A percentile compares a stretch with the other conserved stretches of the same genome.
Evolutionary conservation across 1,140 invertebrate genomes (phyloP).

Genomic region (Drosophila ercepeae): DNA sequence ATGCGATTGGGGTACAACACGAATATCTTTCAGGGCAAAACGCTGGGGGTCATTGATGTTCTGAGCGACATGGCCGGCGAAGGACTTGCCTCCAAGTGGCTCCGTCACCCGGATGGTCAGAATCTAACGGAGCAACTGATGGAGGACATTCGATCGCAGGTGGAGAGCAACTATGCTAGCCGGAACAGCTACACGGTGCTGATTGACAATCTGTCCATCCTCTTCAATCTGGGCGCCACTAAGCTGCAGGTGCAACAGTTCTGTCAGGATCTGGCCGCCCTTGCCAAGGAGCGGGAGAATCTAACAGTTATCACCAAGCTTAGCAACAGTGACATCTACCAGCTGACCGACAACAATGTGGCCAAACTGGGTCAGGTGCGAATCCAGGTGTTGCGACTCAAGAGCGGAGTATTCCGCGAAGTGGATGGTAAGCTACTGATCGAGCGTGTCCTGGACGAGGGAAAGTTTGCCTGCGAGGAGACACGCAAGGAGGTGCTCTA

Average conservation of each 20-base stretch:
- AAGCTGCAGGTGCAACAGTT: slow-evolving; percentile 76
- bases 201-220: slow-evolving; percentile 89
- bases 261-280: slow-evolving; percentile 71
- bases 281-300: slow-evolving; percentile 81
- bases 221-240: slow-evolving; percentile 86
- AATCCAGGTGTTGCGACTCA: slow-evolving; percentile 87
- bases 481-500: slow-evolving; percentile 85
- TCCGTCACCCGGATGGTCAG: slow-evolving; percentile 52
- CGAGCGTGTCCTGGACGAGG: slow-evolving; percentile 82
- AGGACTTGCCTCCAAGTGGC: slow-evolving; percentile 64
- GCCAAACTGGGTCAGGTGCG: slow-evolving; percentile 87
- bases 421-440: slow-evolving; percentile 88
- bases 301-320: slow-evolving; percentile 85
- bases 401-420: slow-evolving; percentile 88
- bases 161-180: slow-evolving; percentile 57
- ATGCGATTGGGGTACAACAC: slow-evolving; percentile 89
- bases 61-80: slow-evolving; percentile 84
- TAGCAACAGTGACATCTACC: slow-evolving; percentile 85
- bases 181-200: slow-evolving; percentile 85
- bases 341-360: slow-evolving; percentile 85
- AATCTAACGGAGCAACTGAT: slow-evolving; percentile 63
- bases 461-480: slow-evolving; percentile 75
- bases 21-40: slow-evolving; percentile 85
- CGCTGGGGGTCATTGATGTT: slow-evolving; percentile 86
- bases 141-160: slow-evolving; percentile 59